Evolutionary conservation across 2,113 vertebrate species (phyloP), one percentile per base, ranked within the genome.

Genomic region (Junco hyemalis): DNA sequence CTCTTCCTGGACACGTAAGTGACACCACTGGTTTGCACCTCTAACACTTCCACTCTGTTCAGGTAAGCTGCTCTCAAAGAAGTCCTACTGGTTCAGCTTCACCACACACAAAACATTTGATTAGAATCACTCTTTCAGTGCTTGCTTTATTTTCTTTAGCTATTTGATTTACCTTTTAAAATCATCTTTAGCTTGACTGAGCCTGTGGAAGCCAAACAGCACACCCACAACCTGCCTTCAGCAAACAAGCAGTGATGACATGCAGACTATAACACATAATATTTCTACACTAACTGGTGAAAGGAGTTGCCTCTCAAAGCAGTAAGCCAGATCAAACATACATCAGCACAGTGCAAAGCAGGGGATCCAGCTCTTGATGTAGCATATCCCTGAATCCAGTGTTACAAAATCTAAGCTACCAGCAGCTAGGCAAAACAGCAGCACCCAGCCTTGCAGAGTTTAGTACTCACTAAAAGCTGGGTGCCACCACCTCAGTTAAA

Each of bases 321-420:
- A 57, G 20, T 5, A 57, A 88, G 14, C 25, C 56, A 45, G 65
- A 21, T 35, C 16, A 64, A 56, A 61, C 31, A 28, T 3, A 38
- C 15, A 44, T 25, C 31, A 60, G 1, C 0, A 0, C 36, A 31
- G 42, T 3, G 18, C 50, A 63, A 79, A 79, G 66, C 22, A 2
- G 9, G 4, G n/a, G 22, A 36, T 48, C 45, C 42, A 57, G 60
- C 23, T 56, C 59, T 45, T 33, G 5, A 15, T 24, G 26, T 6
- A 78, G 56, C 60, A 78, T 24, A 35, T 11, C n/a, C 14, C n/a
- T 10, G 6, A 85, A 88, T 14, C 5, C 56, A 53, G 28, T 19
- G 22, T 6, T 7, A 1, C 29, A 63, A 77, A 76, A 81, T 35
- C 12, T 24, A 15, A 31, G 17, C 35, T 36, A 36, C 15, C 12